Conservation (phyloP, 2,888 invertebrate species). For the Pandemis heparana region DNA sequence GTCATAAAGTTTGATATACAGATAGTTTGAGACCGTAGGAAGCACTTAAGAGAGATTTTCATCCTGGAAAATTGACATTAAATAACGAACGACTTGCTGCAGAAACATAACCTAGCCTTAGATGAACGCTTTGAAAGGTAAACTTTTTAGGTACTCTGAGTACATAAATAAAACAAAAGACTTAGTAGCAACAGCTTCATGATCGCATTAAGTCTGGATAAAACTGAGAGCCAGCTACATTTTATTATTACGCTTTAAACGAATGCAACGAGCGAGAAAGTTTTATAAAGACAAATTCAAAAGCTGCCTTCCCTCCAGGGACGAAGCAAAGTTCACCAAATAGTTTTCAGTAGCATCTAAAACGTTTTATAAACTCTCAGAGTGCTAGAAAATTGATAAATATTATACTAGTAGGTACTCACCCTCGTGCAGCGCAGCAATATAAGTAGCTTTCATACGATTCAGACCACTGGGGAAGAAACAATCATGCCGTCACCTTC, state of each 20-base stretch:
- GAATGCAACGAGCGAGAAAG: not conserved
- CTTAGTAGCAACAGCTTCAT: too few relatives aligned
- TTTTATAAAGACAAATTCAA: constrained; percentile 1
- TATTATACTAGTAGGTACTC: constrained; percentile 10
- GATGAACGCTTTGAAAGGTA: too few relatives aligned
- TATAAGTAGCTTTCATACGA: not conserved
- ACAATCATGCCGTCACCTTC: not conserved
- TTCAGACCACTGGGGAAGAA: not conserved
- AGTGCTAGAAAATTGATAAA: constrained; percentile 4
- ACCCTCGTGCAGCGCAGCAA: not conserved
- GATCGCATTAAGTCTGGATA: not conserved
- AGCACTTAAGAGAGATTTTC: too few relatives aligned
- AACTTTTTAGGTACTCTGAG: too few relatives aligned
- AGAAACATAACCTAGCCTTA: too few relatives aligned
- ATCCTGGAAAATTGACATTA: too few relatives aligned
- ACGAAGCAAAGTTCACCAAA: not conserved
- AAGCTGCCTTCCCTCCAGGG: not conserved
- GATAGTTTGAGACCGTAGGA: too few relatives aligned
- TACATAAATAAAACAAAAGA: too few relatives aligned
- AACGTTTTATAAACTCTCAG: constrained; percentile 13
- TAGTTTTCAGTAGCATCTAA: constrained; percentile 6
- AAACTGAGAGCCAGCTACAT: not conserved
- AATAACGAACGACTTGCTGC: too few relatives aligned
- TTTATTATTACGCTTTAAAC: not conserved
- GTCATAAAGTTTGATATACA: too few relatives aligned